Percentiles rank a stretch among this genome's conserved stretches.
Evolutionary conservation across 1,140 invertebrate genomes (phyloP).

Genomic region (Lucilia cuprina): DNA sequence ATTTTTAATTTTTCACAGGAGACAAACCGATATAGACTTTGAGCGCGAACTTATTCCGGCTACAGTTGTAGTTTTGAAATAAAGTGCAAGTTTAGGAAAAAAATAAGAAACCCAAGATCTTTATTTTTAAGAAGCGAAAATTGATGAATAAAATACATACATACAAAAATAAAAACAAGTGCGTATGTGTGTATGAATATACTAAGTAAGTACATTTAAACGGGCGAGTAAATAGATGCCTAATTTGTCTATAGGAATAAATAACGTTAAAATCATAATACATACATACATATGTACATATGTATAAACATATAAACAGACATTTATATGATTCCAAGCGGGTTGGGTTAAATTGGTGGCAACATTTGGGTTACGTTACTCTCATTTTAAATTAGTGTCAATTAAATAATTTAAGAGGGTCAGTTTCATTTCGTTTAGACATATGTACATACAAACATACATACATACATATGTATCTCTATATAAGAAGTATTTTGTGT

Average conservation of each 20-base stretch:
- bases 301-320: background rate
- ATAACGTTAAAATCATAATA: background rate
- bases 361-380: constrained; percentile 19
- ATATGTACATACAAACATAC: background rate
- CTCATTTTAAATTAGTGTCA: constrained; percentile 59
- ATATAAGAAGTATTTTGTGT: background rate
- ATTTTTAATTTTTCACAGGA: background rate
- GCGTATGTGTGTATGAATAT: background rate
- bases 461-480: background rate
- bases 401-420: constrained; percentile 63
- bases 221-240: background rate
- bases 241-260: background rate
- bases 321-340: background rate
- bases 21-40: background rate
- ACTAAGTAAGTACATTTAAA: background rate
- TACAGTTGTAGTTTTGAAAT: background rate
- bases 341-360: constrained; percentile 24
- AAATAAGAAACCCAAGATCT: background rate
- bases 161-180: background rate
- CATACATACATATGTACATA: too few species aligned
- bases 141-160: constrained; percentile 7
- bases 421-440: constrained; percentile 37
- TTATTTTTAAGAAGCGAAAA: background rate
- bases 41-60: background rate
- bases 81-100: background rate